Evolutionary conservation across 1,140 invertebrate genomes (phyloP), one percentile per base, ranked within the genome.

Genomic region (Drosophila pseudoananassae): DNA sequence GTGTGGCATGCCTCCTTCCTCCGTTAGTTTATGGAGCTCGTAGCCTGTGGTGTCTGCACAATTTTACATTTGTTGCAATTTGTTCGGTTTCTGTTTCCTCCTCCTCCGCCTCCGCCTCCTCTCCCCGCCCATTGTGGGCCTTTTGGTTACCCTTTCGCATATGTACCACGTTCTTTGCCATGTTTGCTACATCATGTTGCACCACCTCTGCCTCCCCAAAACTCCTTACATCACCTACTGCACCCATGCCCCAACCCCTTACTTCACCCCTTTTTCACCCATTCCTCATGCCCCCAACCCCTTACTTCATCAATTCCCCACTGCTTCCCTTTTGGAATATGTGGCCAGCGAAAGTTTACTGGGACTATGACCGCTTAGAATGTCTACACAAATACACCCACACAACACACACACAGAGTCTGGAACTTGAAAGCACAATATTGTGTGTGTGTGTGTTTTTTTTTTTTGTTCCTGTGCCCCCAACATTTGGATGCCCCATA

Each of bases 301-400:
- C 38, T 9, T 10, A 8, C 14, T 14, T 3, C 20, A 10, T 45
- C 51, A 31, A 29, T 38, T n/a, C 47, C 51, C 49, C 20, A 51
- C 29, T 59, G 54, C 60, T 53, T 40, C 59, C 59, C 58, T 61
- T 57, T 57, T 12, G 23, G n/a, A 38, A 76, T 61, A 64, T 77
- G 61, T 66, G 77, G 54, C 75, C 70, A 79, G 73, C 74, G 80
- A 90, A 85, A 90, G 85, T 90, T 90, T 90, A 90, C 81, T 90
- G 85, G 85, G 80, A 90, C 85, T 90, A 90, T 90, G 85, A 90
- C 85, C 85, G 85, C 85, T 90, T 90, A 90, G 82, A 90, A 90
- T 90, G 80, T 87, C 83, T 87, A 82, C 75, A 82, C 78, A 87
- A 56, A 85, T 36, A 77, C 59, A 77, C 56, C 52, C 49, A 59